phyloP scores from a whole-genome alignment of 2,797 vertebrate genomes.

The Epinephelus malabaricus region DNA sequence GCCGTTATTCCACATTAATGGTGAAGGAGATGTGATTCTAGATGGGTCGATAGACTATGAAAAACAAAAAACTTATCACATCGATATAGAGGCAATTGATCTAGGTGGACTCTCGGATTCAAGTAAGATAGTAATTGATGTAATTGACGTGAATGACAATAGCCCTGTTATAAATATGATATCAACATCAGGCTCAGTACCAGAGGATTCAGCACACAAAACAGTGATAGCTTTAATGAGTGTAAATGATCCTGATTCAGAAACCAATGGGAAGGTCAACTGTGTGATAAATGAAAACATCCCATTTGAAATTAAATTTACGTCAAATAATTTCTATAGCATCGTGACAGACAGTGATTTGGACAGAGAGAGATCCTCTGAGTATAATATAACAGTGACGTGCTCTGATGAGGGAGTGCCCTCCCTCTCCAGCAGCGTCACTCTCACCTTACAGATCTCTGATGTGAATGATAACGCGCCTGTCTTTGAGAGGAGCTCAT shows the following conservation, averaged over 20 bases:
- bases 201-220: conserved; percentile 69
- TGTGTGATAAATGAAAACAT: conserved; percentile 76
- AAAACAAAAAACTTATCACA: conserved; percentile 68
- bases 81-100: conserved; percentile 82
- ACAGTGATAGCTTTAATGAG: conserved; percentile 84
- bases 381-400: no score
- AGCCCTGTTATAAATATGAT: conserved; percentile 82
- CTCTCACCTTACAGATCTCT: no score
- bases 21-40: conserved; percentile 31
- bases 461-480: no score
- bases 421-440: no score
- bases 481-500: no score
- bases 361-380: conserved; percentile 33
- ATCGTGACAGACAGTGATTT: conserved; percentile 78
- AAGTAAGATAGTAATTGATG: conserved; percentile 81
- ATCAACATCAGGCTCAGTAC: conserved; percentile 78
- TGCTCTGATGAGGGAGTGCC: no score
- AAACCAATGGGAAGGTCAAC: conserved; percentile 79
- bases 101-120: conserved; percentile 83
- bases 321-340: conserved; percentile 82
- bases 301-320: conserved; percentile 80
- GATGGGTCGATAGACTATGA: conserved; percentile 75
- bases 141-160: conserved; percentile 91
- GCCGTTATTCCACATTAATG: conserved; percentile 67
- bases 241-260: conserved; percentile 84